Evolutionary conservation across 2,797 vertebrate species (phyloP).

Genomic region (Hirundo rustica): DNA sequence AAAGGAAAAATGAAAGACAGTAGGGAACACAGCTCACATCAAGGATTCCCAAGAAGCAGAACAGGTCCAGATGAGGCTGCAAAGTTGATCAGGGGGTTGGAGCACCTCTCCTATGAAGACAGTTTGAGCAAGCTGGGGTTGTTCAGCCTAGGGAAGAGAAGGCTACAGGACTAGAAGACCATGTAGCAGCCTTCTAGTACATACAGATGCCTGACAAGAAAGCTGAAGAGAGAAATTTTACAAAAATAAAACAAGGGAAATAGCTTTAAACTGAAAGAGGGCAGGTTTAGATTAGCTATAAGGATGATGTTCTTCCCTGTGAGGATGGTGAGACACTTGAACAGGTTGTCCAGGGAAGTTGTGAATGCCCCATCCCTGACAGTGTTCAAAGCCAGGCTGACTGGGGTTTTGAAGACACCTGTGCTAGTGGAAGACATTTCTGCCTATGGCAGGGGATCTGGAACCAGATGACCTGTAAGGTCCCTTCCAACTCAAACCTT

Average conservation of each 20-base stretch:
- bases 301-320: not conserved
- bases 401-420: not conserved
- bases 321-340: not conserved
- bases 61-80: rapidly evolving
- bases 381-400: not conserved
- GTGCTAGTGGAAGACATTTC: not conserved
- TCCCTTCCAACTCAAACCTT: not conserved
- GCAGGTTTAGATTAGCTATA: not conserved
- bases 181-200: not conserved
- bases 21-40: not conserved
- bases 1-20: not conserved
- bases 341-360: not conserved
- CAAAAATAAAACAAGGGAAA: not conserved
- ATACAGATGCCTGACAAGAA: not conserved
- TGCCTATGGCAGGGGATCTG: not conserved
- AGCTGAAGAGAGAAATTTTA: not conserved
- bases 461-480: not conserved
- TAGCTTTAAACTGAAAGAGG: not conserved
- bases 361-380: no score
- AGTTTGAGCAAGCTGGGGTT: not conserved
- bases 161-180: not conserved
- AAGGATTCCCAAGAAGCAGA: not conserved
- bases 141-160: not conserved
- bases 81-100: not conserved
- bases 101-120: not conserved